Evolutionary conservation across 2,113 vertebrate genomes (phyloP).

Genomic region (Heliornis fulica): DNA sequence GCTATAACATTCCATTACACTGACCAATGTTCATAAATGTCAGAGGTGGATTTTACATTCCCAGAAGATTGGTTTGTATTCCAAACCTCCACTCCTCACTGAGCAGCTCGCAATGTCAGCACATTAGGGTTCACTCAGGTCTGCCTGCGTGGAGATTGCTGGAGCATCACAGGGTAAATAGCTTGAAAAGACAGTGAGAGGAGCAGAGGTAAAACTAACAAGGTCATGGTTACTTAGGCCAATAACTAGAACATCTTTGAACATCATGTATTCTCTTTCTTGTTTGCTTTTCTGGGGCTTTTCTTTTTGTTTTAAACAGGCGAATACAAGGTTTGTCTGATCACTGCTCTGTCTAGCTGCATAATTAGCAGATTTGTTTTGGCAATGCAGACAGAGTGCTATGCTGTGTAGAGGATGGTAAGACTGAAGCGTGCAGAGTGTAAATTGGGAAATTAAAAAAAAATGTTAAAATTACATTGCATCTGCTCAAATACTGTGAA

Average conservation of each 20-base stretch:
- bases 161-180: neutral
- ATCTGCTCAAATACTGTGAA: neutral
- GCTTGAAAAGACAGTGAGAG: accelerated
- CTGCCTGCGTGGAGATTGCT: accelerated
- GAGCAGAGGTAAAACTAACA: neutral
- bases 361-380: conserved; percentile 16
- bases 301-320: neutral
- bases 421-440: neutral
- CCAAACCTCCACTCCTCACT: neutral
- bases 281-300: neutral
- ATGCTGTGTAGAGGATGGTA: neutral
- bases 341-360: neutral
- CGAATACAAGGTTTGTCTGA: neutral
- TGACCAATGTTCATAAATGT: neutral
- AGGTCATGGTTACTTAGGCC: accelerated
- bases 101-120: accelerated
- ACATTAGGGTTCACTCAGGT: neutral
- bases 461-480: neutral
- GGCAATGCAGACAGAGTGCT: neutral
- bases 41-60: neutral
- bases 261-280: neutral
- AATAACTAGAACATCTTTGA: neutral
- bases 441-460: neutral
- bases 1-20: neutral
- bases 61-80: neutral